Base-by-base conservation (phyloP, 2,113 vertebrate species). In the Tringa solitaria region DNA sequence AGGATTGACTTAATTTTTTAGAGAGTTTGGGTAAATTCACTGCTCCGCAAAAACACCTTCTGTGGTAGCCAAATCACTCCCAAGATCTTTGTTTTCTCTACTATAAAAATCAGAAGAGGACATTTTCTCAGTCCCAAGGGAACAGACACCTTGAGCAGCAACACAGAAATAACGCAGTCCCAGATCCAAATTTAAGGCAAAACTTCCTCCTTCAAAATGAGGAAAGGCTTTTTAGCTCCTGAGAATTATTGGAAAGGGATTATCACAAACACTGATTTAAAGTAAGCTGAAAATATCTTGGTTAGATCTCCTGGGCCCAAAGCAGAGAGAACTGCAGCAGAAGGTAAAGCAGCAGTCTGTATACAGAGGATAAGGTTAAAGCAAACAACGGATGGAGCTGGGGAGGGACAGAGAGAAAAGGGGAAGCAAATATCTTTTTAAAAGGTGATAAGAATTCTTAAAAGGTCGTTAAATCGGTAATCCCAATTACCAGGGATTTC, bases 221-320 rank as follows among this genome's bases (percentile, higher is more conserved):
- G 23, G 60, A 56, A 76, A 76, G 3, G 53, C 23, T 68, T 91
- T 90, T 93, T 76, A 90, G 53, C 76, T 79, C 53, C 77, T 39
- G n/a, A 60, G 54, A 93, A 64, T 89, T 84, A 87, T 14, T 92
- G 84, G 80, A 84, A 92, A 87, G n/a, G 61, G 80, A 76, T 91
- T 92, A 90, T 79, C 80, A 79, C 48, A 70, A 87, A 57, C 61
- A 79, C 35, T 76, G 76, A 54, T 75, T 28, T 61, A 76, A 73
- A 89, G 37, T 26, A 89, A 89, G 37, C 35, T 89, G 28, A 84
- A 94, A 93, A 65, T n/a, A 84, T 50, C 50, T 84, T 33, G 19
- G 60, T 57, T 50, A 80, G 59, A 77, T 60, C 72, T 80, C 88
- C 73, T 60, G 54, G 79, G 37, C 50, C 89, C 79, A 87, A 72